Evolutionary conservation across 1,140 invertebrate species (phyloP).

Genomic region (Riptortus pedestris): DNA sequence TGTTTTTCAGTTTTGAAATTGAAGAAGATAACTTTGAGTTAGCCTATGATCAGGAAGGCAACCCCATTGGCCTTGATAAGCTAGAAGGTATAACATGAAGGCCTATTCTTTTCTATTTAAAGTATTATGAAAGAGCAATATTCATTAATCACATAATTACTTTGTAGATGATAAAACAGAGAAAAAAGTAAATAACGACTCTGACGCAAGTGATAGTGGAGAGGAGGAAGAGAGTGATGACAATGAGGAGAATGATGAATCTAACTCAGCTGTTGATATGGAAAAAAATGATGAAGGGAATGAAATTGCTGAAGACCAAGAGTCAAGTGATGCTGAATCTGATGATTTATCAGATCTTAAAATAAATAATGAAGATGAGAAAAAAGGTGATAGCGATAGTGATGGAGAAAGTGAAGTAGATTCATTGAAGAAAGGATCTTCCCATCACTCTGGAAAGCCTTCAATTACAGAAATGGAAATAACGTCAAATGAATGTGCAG

Average conservation of each 20-base stretch:
- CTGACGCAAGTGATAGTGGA: constrained; percentile 30
- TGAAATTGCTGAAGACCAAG: constrained; percentile 7
- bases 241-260: constrained; percentile 20
- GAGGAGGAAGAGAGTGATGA: constrained; percentile 35
- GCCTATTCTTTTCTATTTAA: too few relatives aligned
- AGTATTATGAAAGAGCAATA: too few relatives aligned
- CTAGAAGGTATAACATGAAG: background rate
- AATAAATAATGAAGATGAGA: constrained; percentile 35
- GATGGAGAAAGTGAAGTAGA: constrained; percentile 28
- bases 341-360: constrained; percentile 29
- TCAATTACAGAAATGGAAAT: background rate
- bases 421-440: background rate
- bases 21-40: constrained; percentile 24
- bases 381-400: constrained; percentile 35
- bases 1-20: constrained; percentile 23
- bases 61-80: constrained; percentile 18
- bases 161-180: too few relatives aligned
- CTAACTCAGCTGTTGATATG: constrained; percentile 34
- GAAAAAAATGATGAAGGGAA: constrained; percentile 32
- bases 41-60: constrained; percentile 28
- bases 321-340: constrained; percentile 29
- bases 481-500: background rate
- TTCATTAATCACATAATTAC: too few relatives aligned
- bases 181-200: constrained; percentile 14
- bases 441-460: background rate